Evolutionary conservation across 1,140 invertebrate genomes (phyloP).

Genomic region (Bicyclus anynana): DNA sequence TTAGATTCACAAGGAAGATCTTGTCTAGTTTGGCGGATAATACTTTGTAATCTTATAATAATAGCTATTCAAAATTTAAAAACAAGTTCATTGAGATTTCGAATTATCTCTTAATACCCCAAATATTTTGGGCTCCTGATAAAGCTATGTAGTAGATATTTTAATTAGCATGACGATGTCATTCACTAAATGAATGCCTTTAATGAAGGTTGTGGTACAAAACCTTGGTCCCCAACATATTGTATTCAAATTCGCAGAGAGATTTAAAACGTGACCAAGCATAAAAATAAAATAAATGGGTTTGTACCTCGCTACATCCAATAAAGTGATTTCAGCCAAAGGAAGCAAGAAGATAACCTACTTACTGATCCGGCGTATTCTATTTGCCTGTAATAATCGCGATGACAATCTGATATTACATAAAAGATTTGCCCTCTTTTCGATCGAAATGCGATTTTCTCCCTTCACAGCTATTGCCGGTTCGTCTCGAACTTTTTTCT

Average conservation of each 20-base stretch:
- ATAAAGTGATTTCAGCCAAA: constrained; percentile 68
- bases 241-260: constrained; percentile 5
- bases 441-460: constrained; percentile 75
- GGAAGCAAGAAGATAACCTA: constrained; percentile 74
- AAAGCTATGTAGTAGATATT: too few relatives aligned
- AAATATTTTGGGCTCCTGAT: too few relatives aligned
- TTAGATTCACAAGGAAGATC: too few relatives aligned
- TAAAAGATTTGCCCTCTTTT: constrained; percentile 76
- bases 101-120: too few relatives aligned
- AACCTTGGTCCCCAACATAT: not conserved
- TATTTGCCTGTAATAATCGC: constrained; percentile 77
- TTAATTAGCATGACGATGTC: too few relatives aligned
- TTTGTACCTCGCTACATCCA: constrained; percentile 55
- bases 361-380: constrained; percentile 75
- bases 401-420: constrained; percentile 77
- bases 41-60: too few relatives aligned
- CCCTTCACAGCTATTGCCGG: constrained; percentile 68
- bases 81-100: too few relatives aligned
- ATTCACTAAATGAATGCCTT: too few relatives aligned
- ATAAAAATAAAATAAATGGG: constrained; percentile 52
- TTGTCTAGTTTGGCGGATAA: too few relatives aligned
- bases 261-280: constrained; percentile 35
- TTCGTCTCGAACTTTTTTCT: constrained; percentile 62
- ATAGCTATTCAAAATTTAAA: too few relatives aligned
- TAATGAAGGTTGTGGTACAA: too few relatives aligned